Evolutionary conservation across 2,888 invertebrate species (phyloP).

Genomic region (Adelognathus sp.): DNA sequence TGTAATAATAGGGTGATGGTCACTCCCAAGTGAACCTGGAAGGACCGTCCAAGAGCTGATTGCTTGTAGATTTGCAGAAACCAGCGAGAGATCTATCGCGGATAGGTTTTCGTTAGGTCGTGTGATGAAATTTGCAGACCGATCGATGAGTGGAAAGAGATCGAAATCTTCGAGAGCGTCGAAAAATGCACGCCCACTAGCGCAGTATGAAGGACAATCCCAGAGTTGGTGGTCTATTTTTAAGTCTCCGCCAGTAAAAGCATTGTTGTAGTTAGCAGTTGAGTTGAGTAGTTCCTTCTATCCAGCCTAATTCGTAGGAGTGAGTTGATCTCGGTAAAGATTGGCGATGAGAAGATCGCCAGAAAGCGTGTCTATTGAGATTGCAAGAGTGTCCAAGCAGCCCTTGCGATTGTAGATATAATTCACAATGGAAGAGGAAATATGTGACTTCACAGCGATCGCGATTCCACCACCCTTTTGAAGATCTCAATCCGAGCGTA

Average conservation of each 20-base stretch:
- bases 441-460: not conserved
- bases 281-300: slow-evolving; percentile 1
- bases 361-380: not conserved
- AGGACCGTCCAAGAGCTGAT: slow-evolving; percentile 10
- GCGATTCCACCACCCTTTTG: not conserved
- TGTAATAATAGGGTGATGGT: slow-evolving; percentile 17
- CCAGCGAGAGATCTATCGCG: slow-evolving; percentile 10
- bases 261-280: not conserved
- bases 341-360: not conserved
- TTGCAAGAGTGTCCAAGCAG: slow-evolving; percentile 7
- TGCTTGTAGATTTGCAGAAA: not conserved
- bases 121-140: slow-evolving; percentile 15
- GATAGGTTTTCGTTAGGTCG: not conserved
- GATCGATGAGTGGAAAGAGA: slow-evolving; percentile 3
- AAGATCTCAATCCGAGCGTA: not conserved
- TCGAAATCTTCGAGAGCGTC: not conserved
- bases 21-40: slow-evolving; percentile 22
- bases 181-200: not conserved
- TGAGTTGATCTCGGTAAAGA: not conserved
- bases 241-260: slow-evolving; percentile 26
- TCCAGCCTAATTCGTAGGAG: not conserved
- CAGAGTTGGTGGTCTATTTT: slow-evolving; percentile 17
- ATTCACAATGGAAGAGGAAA: not conserved
- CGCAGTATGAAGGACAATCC: not conserved
- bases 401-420: not conserved